Conservation (phyloP, 2,797 vertebrate genomes). For the Urophycis tenuis region DNA sequence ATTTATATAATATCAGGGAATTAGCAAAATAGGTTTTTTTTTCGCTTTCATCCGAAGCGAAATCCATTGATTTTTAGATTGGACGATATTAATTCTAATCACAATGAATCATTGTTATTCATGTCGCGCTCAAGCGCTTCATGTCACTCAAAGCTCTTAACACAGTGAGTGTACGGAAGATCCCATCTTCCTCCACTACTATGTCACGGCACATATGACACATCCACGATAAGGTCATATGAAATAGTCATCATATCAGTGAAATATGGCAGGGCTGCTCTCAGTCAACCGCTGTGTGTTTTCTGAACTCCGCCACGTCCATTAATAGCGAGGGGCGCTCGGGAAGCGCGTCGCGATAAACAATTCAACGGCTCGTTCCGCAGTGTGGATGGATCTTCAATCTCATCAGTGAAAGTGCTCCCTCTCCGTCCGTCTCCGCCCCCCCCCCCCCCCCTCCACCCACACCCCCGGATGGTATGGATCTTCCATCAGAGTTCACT, state of each 20-base stretch:
- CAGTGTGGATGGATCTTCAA: slow-evolving; percentile 24
- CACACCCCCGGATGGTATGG: slow-evolving; percentile 38
- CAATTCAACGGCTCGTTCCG: neutral
- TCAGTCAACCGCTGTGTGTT: neutral
- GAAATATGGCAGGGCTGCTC: neutral
- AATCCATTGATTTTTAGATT: neutral
- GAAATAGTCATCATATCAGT: neutral
- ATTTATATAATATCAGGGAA: neutral
- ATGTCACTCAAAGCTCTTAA: too few species aligned
- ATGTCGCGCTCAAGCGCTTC: too few species aligned
- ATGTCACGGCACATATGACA: too few species aligned
- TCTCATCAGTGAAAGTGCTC: slow-evolving; percentile 19
- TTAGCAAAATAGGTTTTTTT: too few species aligned
- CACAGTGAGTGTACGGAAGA: too few species aligned
- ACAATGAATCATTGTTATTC: too few species aligned
- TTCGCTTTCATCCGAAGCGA: too few species aligned
- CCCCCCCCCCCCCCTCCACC: neutral
- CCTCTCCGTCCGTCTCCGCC: neutral
- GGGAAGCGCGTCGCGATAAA: neutral
- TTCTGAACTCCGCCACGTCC: neutral
- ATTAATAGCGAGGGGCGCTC: neutral
- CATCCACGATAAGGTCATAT: neutral
- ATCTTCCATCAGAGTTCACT: slow-evolving; percentile 52
- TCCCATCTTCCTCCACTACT: too few species aligned
- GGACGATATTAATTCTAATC: neutral